Conservation (phyloP, 1,140 invertebrate genomes). For the Cyrtorhinus lividipennis region DNA sequence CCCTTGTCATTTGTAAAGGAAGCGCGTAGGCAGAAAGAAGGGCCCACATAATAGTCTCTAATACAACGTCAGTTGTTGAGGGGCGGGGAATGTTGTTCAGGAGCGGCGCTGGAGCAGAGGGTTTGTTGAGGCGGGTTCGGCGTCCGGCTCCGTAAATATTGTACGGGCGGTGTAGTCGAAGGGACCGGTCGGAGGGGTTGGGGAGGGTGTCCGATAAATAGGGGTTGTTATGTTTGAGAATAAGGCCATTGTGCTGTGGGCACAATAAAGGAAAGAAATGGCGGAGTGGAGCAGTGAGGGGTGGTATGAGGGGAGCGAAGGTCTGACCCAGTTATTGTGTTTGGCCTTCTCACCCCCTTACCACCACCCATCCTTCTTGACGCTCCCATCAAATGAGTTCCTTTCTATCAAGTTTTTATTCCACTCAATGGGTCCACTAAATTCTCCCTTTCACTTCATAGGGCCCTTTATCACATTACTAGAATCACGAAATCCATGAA, state of each 20-base stretch:
- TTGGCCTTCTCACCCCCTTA: background rate
- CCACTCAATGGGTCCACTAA: too few species aligned
- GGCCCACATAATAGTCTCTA: background rate
- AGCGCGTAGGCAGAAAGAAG: background rate
- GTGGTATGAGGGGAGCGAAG: background rate
- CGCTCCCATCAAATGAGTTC: background rate
- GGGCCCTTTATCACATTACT: too few species aligned
- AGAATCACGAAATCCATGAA: too few species aligned
- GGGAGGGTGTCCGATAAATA: constrained; percentile 1
- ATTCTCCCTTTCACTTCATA: too few species aligned
- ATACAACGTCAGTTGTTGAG: background rate
- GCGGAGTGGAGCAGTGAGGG: background rate
- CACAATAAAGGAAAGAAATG: background rate
- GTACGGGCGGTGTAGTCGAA: background rate
- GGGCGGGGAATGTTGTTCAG: background rate
- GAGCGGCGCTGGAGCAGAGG: too few species aligned
- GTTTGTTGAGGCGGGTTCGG: too few species aligned
- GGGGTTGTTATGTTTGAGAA: constrained; percentile 9
- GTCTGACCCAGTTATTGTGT: background rate
- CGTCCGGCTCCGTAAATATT: constrained; percentile 1
- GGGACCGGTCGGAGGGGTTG: background rate
- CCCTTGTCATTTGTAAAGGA: background rate
- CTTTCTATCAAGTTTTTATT: too few species aligned
- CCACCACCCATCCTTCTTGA: background rate
- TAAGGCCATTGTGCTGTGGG: constrained; percentile 6